These are phyloP conservation scores for Gnatocerus cornutus DNA, from an alignment of 2,888 invertebrate species.

Conservation along the genomic window DNA sequence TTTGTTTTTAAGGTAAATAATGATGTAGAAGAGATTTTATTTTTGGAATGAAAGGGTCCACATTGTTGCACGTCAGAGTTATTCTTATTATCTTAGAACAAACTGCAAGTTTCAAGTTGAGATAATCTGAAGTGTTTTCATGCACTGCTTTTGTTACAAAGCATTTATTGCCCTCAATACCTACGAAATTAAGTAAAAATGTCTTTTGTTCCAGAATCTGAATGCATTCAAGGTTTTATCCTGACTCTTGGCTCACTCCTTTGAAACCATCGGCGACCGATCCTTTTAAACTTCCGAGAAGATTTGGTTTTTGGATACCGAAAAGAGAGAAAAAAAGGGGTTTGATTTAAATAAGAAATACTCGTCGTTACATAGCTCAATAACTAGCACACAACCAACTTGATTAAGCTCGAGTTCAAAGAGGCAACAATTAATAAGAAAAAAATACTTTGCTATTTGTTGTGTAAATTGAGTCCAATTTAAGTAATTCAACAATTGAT, in stretches of 20 bases:
- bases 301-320: constrained; percentile 66
- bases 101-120: neutral
- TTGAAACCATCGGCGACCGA: constrained; percentile 62
- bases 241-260: constrained; percentile 38
- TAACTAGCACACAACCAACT: constrained; percentile 39
- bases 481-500: constrained; percentile 63
- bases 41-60: neutral
- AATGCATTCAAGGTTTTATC: constrained; percentile 60
- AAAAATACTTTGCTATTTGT: constrained; percentile 55
- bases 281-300: constrained; percentile 60
- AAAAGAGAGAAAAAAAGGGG: constrained; percentile 68
- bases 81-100: neutral
- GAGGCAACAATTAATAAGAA: constrained; percentile 44
- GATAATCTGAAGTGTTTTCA: constrained; percentile 4
- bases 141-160: neutral
- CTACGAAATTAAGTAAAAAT: constrained; percentile 6
- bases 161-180: neutral
- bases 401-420: constrained; percentile 19
- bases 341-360: constrained; percentile 53
- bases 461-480: constrained; percentile 67
- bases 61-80: too few species aligned
- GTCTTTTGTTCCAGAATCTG: constrained; percentile 63
- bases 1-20: neutral
- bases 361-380: constrained; percentile 24
- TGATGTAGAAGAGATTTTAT: neutral